Base-by-base conservation (phyloP, 2,888 invertebrate species). In the Pachymerium ferrugineum region DNA sequence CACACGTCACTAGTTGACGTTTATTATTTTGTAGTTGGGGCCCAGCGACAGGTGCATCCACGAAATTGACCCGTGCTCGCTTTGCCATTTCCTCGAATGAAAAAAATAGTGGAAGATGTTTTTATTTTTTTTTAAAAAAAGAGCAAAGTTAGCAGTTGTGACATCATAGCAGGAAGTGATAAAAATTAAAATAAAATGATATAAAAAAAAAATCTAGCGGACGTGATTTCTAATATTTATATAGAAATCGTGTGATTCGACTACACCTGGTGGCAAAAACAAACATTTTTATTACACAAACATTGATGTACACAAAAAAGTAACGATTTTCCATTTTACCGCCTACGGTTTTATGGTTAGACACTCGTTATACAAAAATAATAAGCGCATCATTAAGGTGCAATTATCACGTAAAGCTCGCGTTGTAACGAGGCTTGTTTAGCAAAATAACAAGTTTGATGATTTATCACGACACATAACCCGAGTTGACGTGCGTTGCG, bases 381-480 rank as follows among this genome's bases (percentile, higher is more conserved):
- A 54, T 54, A 54, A 54, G 54, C 54, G 54, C 54, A 54, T 54
- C 54, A 54, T 54, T 54, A 54, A 54, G 54, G 25, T 22, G 54
- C 54, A 54, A 54, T 54, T 54, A 54, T 25, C 54, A 14, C 54
- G 22, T 54, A 25, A 25, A 22, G 54, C 54, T 12, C 54, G 8
- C 54, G 54, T 25, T 22, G 25, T 25, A 25, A 25, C 25, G 54
- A 25, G 54, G 54, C 25, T 22, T 22, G 22, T 22, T 54, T 54
- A 54, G 54, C 54, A 6, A 54, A 54, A 54, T 54, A 54, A 54
- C 54, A 25, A 54, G 54, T 54, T 54, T 22, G 25, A 54, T 54
- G 54, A 54, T 54, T 54, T 54, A 54, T 54, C 25, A 25, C 25
- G 47, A 25, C 54, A 25, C 54, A 54, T 25, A 54, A 54, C 25